Percentiles rank a stretch among this genome's conserved stretches.
These are phyloP conservation scores for Trachymyrmex cornetzi DNA, from an alignment of 1,140 invertebrate genomes.

Conservation along the genomic window DNA sequence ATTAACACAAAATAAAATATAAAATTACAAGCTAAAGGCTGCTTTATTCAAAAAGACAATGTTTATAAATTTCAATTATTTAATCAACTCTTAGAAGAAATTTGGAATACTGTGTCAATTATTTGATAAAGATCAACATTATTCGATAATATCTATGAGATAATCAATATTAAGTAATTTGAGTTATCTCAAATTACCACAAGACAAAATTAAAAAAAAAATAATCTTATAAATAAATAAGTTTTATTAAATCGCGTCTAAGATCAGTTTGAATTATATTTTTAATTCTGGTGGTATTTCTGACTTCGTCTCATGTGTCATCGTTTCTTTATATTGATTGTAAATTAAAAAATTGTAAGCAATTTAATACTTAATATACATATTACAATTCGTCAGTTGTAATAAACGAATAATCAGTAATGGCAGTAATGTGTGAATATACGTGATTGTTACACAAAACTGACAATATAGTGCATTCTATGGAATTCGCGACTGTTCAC, in stretches of 20 bases:
- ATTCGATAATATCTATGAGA: background rate
- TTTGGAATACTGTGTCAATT: background rate
- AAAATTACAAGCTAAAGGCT: background rate
- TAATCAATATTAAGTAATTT: background rate
- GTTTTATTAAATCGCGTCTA: background rate
- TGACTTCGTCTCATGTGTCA: background rate
- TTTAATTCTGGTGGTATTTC: background rate
- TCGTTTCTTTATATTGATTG: background rate
- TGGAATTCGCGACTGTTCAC: background rate
- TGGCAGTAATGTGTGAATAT: slow-evolving; percentile 5
- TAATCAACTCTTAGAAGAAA: slow-evolving; percentile 7
- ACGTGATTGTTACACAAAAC: background rate
- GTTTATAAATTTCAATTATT: background rate
- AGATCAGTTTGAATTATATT: background rate
- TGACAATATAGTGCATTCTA: background rate
- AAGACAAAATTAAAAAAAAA: background rate
- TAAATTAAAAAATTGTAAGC: background rate
- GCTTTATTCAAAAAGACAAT: background rate
- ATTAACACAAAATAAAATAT: background rate
- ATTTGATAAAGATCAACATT: background rate
- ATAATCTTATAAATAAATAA: background rate
- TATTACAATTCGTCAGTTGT: background rate
- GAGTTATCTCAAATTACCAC: too few species aligned
- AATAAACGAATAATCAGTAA: background rate
- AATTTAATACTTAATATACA: slow-evolving; percentile 19